Evolutionary conservation across 2,797 vertebrate species (phyloP).

Genomic region (Bradypodion ventrale): DNA sequence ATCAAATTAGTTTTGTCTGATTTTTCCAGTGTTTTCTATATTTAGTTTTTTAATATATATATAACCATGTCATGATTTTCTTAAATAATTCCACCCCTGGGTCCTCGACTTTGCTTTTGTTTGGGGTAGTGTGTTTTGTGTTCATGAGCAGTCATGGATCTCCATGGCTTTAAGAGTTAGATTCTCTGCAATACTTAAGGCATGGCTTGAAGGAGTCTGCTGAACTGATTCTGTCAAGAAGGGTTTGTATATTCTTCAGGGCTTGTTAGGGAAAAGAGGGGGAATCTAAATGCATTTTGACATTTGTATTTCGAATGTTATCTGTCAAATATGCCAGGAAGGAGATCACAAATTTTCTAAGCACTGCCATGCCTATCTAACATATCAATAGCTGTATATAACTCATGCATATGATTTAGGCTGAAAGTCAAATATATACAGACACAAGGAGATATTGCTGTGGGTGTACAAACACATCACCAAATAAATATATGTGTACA

Average conservation of each 20-base stretch:
- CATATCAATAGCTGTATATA: constrained; percentile 59
- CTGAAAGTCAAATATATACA: constrained; percentile 39
- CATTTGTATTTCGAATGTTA: constrained; percentile 71
- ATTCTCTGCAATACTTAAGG: constrained; percentile 70
- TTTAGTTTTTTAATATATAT: constrained; percentile 51
- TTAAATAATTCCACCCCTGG: constrained; percentile 63
- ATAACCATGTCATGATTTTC: constrained; percentile 67
- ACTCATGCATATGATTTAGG: constrained; percentile 14
- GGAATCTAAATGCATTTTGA: constrained; percentile 74
- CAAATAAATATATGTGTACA: too few relatives aligned
- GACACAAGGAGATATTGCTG: constrained; percentile 19
- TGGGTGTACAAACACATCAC: too few relatives aligned
- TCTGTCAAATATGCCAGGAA: constrained; percentile 68
- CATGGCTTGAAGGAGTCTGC: constrained; percentile 73
- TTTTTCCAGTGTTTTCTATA: constrained; percentile 58
- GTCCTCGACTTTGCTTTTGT: constrained; percentile 30
- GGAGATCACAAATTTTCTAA: constrained; percentile 57
- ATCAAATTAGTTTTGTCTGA: constrained; percentile 41
- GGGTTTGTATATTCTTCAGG: constrained; percentile 74
- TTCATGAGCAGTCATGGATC: constrained; percentile 52
- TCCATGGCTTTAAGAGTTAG: constrained; percentile 70
- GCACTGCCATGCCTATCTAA: constrained; percentile 38
- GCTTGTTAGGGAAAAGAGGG: constrained; percentile 51
- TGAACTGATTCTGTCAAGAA: constrained; percentile 84
- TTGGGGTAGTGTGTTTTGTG: constrained; percentile 32